Evolutionary conservation across 2,888 invertebrate genomes (phyloP).

Genomic region (Zygaena filipendulae): DNA sequence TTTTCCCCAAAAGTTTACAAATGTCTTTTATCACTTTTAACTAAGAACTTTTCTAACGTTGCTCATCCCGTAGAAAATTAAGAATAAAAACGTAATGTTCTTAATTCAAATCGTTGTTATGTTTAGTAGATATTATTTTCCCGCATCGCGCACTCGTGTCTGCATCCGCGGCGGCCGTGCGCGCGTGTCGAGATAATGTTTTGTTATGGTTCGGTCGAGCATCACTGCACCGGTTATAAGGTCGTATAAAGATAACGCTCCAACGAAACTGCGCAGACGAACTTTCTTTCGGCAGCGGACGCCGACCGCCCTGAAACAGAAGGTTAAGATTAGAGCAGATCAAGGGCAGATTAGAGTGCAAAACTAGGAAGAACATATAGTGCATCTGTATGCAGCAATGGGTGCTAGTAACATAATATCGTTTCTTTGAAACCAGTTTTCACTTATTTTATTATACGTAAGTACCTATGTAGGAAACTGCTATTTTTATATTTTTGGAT

Average conservation of each 20-base stretch:
- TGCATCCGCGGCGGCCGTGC: slow-evolving; percentile 28
- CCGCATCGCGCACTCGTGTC: slow-evolving; percentile 14
- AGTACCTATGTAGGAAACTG: too few relatives aligned
- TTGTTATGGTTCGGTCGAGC: slow-evolving; percentile 27
- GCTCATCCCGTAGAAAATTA: too few relatives aligned
- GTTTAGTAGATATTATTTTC: slow-evolving; percentile 10
- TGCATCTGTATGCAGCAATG: too few relatives aligned
- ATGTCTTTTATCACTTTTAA: neutral
- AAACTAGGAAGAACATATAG: too few relatives aligned
- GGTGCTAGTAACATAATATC: too few relatives aligned
- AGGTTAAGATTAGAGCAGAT: slow-evolving; percentile 16
- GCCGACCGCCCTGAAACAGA: slow-evolving; percentile 16
- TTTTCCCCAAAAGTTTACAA: slow-evolving; percentile 13
- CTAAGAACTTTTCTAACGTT: too few relatives aligned
- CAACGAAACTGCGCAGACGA: neutral
- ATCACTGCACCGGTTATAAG: slow-evolving; percentile 18
- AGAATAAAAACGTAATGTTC: too few relatives aligned
- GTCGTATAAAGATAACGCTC: slow-evolving; percentile 1
- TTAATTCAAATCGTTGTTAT: too few relatives aligned
- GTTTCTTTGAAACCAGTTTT: too few relatives aligned
- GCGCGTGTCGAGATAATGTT: slow-evolving; percentile 23
- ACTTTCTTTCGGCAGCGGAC: slow-evolving; percentile 9
- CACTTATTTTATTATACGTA: too few relatives aligned
- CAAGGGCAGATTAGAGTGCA: slow-evolving; percentile 14
- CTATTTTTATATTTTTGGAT: too few relatives aligned